Percentiles rank a stretch among this genome's conserved stretches.
phyloP scores from a whole-genome alignment of 1,140 invertebrate species.

The Nasonia vitripennis region DNA sequence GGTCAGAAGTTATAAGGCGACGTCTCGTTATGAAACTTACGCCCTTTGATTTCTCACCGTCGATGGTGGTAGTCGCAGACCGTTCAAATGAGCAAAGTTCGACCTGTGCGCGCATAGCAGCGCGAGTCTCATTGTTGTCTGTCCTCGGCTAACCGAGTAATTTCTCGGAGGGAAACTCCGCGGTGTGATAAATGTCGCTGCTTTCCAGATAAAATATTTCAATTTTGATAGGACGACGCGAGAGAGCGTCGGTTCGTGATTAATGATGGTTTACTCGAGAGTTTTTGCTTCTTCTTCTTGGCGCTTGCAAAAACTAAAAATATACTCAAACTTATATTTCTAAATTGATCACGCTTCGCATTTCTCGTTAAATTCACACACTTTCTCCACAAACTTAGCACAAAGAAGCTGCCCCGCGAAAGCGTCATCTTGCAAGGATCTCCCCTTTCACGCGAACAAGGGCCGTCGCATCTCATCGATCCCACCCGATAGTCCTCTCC shows the following conservation, averaged over 20 bases:
- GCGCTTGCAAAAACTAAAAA: no score
- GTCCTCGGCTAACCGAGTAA: slow-evolving; percentile 20
- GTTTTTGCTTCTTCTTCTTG: no score
- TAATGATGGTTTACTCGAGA: neutral
- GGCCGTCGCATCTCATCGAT: neutral
- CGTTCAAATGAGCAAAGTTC: slow-evolving; percentile 39
- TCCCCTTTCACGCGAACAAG: slow-evolving; percentile 25
- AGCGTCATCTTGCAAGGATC: slow-evolving; percentile 33
- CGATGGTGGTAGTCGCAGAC: neutral
- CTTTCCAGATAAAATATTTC: slow-evolving; percentile 24
- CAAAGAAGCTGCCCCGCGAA: neutral
- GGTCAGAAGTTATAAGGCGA: neutral
- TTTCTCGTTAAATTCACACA: neutral
- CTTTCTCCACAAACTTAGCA: neutral
- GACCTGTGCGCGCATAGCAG: neutral
- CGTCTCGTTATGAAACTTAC: slow-evolving; percentile 22
- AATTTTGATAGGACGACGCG: neutral
- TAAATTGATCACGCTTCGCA: no score
- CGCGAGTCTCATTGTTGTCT: slow-evolving; percentile 30
- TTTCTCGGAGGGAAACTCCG: neutral
- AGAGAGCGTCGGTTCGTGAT: neutral
- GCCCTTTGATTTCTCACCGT: slow-evolving; percentile 15
- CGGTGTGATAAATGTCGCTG: neutral
- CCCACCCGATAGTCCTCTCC: slow-evolving; percentile 8
- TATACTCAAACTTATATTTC: no score